phyloP scores from a whole-genome alignment of 1,140 invertebrate genomes.

The Ips typographus region DNA sequence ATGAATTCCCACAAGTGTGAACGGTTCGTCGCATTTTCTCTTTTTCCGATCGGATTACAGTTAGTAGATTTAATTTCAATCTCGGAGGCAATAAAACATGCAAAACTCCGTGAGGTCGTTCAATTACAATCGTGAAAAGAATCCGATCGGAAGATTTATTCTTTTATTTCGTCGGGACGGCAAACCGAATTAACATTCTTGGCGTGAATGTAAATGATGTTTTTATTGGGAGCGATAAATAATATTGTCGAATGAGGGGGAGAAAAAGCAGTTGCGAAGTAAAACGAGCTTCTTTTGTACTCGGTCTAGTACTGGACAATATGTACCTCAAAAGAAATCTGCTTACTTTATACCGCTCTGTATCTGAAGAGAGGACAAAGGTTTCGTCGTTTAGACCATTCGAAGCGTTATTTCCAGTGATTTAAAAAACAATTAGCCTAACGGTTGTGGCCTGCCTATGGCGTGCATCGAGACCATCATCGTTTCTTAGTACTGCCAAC shows the following conservation, averaged over 20 bases:
- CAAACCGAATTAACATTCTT: neutral
- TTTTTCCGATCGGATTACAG: slow-evolving; percentile 12
- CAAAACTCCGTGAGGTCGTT: slow-evolving; percentile 13
- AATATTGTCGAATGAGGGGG: neutral
- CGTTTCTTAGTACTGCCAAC: neutral
- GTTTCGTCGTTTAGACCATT: neutral
- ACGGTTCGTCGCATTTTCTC: slow-evolving; percentile 1
- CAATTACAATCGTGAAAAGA: slow-evolving; percentile 12
- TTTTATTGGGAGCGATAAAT: neutral
- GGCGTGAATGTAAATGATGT: neutral
- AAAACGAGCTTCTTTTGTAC: neutral
- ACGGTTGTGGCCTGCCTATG: slow-evolving; percentile 2
- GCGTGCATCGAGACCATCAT: neutral
- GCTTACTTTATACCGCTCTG: neutral
- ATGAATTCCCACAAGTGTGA: slow-evolving; percentile 13
- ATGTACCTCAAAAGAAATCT: too few species aligned
- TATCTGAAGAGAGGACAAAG: neutral
- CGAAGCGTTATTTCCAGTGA: neutral
- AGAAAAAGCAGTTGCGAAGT: neutral
- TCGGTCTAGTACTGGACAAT: neutral
- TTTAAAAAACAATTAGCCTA: slow-evolving; percentile 6
- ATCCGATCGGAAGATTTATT: neutral
- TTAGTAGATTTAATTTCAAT: slow-evolving; percentile 13
- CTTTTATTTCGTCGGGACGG: slow-evolving; percentile 3
- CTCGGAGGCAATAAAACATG: slow-evolving; percentile 9